Percentiles rank a stretch among this genome's conserved stretches.
phyloP scores from a whole-genome alignment of 2,113 vertebrate genomes.

The Gallinago media region DNA sequence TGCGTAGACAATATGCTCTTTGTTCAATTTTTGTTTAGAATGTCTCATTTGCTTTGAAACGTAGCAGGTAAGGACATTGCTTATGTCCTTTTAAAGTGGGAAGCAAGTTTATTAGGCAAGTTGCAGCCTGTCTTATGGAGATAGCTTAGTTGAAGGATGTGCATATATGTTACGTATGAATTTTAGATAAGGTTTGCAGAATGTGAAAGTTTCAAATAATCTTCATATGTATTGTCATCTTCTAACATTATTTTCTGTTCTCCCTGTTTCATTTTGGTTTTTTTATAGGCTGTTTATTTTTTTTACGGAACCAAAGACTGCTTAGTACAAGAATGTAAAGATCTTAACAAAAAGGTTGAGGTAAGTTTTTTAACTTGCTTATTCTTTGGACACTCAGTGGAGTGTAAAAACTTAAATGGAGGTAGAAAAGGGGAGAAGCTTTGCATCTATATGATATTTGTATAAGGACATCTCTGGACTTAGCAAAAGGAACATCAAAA shows the following conservation, averaged over 20 bases:
- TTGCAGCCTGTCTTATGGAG: not conserved
- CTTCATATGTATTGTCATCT: not conserved
- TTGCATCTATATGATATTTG: not conserved
- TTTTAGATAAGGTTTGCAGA: not conserved
- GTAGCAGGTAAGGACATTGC: not conserved
- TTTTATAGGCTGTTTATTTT: constrained; percentile 91
- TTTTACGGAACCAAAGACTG: constrained; percentile 99
- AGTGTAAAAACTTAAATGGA: not conserved
- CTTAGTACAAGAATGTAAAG: constrained; percentile 97
- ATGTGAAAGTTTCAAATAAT: not conserved
- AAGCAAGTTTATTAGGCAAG: not conserved
- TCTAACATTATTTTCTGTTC: constrained; percentile 6
- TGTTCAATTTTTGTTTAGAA: not conserved
- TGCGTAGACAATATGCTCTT: not conserved
- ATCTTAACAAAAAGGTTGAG: constrained; percentile 97
- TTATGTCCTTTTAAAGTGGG: not conserved
- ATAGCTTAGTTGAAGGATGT: not conserved
- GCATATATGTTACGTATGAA: not conserved
- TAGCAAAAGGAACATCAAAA: not conserved
- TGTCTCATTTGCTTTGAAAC: not conserved
- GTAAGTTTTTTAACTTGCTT: constrained; percentile 78
- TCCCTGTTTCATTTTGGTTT: not conserved
- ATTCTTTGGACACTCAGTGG: not conserved
- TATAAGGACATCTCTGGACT: not conserved
- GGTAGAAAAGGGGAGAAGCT: not conserved